Conservation (phyloP, 2,888 invertebrate species). For the Volucella inflata region DNA sequence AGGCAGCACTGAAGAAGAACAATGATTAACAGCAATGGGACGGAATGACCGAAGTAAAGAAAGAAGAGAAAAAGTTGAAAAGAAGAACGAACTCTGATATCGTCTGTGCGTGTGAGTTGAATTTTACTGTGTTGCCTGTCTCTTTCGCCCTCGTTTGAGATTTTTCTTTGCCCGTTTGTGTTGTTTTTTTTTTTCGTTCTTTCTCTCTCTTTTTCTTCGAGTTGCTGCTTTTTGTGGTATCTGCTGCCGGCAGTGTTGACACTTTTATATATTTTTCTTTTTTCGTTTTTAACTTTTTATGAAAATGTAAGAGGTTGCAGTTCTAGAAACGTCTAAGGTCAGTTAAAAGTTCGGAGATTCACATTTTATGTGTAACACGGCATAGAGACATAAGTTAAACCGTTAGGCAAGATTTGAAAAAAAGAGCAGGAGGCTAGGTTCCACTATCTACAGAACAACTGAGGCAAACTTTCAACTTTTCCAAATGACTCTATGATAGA, state of each 20-base stretch:
- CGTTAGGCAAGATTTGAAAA: no score
- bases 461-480: no score
- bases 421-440: no score
- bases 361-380: no score
- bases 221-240: constrained; percentile 1
- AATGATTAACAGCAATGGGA: neutral
- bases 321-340: no score
- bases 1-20: constrained; percentile 4
- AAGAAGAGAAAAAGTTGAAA: neutral
- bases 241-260: constrained; percentile 32
- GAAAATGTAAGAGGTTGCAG: no score
- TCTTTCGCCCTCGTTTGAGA: constrained; percentile 21
- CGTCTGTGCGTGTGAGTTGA: neutral
- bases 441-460: no score
- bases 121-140: neutral
- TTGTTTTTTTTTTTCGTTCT: constrained; percentile 1
- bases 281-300: no score
- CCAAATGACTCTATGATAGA: no score
- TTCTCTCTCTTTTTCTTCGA: neutral
- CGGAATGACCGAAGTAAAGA: neutral
- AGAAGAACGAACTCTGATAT: neutral
- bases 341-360: no score
- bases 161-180: constrained; percentile 16
- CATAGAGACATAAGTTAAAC: no score
- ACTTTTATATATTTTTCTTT: neutral